Percentiles rank a stretch among this genome's conserved stretches.
These are phyloP conservation scores for Tachysurus fulvidraco DNA, from an alignment of 2,113 vertebrate genomes.

Conservation along the genomic window DNA sequence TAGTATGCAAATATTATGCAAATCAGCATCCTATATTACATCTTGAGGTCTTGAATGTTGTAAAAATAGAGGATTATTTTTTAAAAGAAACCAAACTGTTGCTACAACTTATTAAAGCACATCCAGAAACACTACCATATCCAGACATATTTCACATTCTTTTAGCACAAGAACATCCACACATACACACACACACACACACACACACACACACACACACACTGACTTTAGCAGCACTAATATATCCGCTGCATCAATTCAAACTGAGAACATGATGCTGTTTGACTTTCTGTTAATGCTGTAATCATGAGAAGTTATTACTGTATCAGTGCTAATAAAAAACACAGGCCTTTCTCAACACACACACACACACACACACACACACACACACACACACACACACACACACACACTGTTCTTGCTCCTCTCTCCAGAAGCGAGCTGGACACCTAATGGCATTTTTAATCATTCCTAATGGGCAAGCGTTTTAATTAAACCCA, in stretches of 20 bases:
- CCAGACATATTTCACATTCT: background rate
- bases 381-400: conserved; percentile 32
- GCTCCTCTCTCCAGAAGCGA: conserved; percentile 26
- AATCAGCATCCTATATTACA: background rate
- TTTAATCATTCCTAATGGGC: conserved; percentile 57
- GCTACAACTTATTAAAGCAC: background rate
- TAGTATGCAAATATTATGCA: background rate
- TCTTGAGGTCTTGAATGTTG: background rate
- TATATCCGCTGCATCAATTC: background rate
- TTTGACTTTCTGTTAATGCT: conserved; percentile 31
- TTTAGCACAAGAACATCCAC: conserved; percentile 15
- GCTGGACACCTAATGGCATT: conserved; percentile 48
- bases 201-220: conserved; percentile 10
- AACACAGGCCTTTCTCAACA: conserved; percentile 9
- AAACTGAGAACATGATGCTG: conserved; percentile 12
- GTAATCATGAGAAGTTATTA: conserved; percentile 46
- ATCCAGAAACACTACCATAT: background rate
- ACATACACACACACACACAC: background rate
- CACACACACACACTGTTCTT: conserved; percentile 26
- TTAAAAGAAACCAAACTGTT: background rate
- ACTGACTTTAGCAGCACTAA: conserved; percentile 3
- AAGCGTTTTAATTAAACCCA: conserved; percentile 60
- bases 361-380: conserved; percentile 29
- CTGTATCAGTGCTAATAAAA: conserved; percentile 47
- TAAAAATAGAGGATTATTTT: conserved; percentile 10